These are phyloP conservation scores for Laticauda colubrina DNA, from an alignment of 2,113 vertebrate species.

Conservation along the genomic window DNA sequence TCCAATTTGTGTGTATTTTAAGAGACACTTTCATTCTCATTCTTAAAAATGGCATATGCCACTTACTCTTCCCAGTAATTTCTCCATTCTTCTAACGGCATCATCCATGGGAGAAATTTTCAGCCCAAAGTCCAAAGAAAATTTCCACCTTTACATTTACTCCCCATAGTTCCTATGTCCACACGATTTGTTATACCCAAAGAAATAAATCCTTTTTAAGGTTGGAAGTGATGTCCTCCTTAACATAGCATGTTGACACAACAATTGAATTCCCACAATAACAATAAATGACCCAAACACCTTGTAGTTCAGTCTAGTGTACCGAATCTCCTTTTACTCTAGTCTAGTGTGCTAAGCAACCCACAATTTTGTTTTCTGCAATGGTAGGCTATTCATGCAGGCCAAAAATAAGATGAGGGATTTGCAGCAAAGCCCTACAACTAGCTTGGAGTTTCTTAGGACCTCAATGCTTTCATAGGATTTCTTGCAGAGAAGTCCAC, in stretches of 20 bases:
- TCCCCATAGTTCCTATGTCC: neutral
- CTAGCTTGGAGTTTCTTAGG: neutral
- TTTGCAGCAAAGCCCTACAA: neutral
- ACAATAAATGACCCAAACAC: neutral
- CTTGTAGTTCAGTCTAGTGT: neutral
- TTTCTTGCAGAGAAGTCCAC: neutral
- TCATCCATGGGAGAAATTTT: neutral
- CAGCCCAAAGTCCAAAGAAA: neutral
- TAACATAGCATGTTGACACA: neutral
- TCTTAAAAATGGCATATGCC: neutral
- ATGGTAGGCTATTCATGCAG: neutral
- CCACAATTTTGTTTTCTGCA: neutral
- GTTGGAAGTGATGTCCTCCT: neutral
- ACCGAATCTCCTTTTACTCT: neutral
- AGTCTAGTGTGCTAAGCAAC: neutral
- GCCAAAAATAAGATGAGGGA: neutral
- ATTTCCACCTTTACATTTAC: neutral
- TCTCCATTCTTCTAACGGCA: neutral
- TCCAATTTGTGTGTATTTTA: neutral
- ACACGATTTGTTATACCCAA: neutral
- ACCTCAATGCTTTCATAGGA: neutral
- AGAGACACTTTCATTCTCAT: neutral
- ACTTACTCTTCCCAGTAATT: neutral
- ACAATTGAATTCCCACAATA: neutral
- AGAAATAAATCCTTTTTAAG: neutral